These are phyloP conservation scores for Nephrocerus scutellatus DNA, from an alignment of 2,888 invertebrate genomes.

Conservation along the genomic window DNA sequence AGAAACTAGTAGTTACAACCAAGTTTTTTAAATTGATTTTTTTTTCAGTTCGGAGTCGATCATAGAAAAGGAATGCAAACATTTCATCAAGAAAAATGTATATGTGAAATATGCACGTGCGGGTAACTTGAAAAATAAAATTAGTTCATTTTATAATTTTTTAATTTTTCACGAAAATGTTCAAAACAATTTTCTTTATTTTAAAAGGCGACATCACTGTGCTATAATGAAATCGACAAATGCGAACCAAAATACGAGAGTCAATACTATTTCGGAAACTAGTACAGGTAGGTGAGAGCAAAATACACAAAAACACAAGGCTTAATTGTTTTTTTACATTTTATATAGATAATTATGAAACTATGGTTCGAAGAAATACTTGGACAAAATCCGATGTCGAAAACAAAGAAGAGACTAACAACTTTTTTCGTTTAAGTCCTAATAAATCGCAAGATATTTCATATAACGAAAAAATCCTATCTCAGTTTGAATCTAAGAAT, in stretches of 20 bases:
- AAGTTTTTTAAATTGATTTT: neutral
- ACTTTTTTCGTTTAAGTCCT: too few relatives aligned
- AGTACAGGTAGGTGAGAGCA: constrained; percentile 23
- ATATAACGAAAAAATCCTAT: too few relatives aligned
- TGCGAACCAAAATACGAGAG: constrained; percentile 19
- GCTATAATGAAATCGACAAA: constrained; percentile 52
- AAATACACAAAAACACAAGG: too few relatives aligned
- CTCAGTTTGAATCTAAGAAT: too few relatives aligned
- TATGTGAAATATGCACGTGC: constrained; percentile 85
- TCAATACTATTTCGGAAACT: constrained; percentile 17
- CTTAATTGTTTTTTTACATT: too few relatives aligned
- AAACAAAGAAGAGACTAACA: too few relatives aligned
- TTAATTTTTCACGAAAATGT: neutral
- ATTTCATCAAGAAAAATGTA: constrained; percentile 69
- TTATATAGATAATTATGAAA: too few relatives aligned
- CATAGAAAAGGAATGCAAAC: constrained; percentile 36
- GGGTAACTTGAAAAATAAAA: constrained; percentile 59
- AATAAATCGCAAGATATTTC: too few relatives aligned
- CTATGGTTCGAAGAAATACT: constrained; percentile 36
- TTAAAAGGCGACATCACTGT: constrained; percentile 74
- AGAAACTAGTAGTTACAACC: neutral
- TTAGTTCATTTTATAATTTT: neutral
- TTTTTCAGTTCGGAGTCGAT: constrained; percentile 37
- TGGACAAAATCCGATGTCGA: constrained; percentile 39
- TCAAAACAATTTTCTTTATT: neutral